Base-by-base conservation (phyloP, 2,113 vertebrate genomes). In the Morone saxatilis region DNA sequence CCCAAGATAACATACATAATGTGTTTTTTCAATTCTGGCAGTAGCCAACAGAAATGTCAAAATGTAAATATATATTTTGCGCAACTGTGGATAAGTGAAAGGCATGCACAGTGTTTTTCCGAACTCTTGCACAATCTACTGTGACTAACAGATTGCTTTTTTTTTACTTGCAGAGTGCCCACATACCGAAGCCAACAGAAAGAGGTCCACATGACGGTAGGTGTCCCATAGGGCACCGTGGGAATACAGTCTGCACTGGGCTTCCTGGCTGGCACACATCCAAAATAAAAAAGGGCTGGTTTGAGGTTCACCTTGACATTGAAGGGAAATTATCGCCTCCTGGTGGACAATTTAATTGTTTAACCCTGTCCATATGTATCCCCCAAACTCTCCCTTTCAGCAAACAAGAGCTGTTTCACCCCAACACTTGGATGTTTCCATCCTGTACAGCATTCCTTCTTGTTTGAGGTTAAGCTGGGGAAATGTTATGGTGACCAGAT, bases 181-280 rank as follows among this genome's bases (percentile, higher is more conserved):
- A 96, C 90, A 94, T 96, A 95, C 95, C 95, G 78, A 94, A 78
- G 90, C 94, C 90, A 87, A 88, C 85, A 90, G 95, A 87, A 51
- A 92, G 93, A 90, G 91, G 87, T 91, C 88, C 92, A 85, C 91
- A 94, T 94, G 94, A 95, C 73, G 95, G 96, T 96, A 95, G 86
- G 94, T 95, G 84, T 86, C 79, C 73, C 78, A 79, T 60, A 73
- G 83, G 81, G 88, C 80, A 93, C 84, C 85, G 88, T 92, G 90
- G 92, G 91, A 93, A 91, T 87, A 90, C 69, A 85, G 85, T 61
- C 31, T 72, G 65, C 61, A 9, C 54, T 67, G 86, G 91, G 69
- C 81, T 91, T 75, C 66, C 76, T 74, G 45, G 50, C 73, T 91
- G 90, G 90, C 86, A 69, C 22, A 6, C 36, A 51, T 84, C 90